Percentiles rank a stretch among this genome's conserved stretches.
Conservation (phyloP, 2,797 vertebrate genomes). For the Falco rusticolus region DNA sequence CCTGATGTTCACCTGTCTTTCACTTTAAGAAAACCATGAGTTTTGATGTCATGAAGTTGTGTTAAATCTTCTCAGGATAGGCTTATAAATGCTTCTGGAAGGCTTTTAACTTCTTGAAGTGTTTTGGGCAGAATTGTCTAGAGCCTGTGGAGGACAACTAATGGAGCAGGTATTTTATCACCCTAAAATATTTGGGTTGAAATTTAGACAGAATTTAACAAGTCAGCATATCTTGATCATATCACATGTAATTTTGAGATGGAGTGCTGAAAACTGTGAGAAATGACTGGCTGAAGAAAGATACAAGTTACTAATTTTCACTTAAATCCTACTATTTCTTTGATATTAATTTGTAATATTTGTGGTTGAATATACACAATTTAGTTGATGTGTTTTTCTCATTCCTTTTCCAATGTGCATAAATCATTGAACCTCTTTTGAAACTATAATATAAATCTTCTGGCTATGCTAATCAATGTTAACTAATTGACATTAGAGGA, state of each 20-base stretch:
- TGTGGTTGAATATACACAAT: background rate
- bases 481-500: background rate
- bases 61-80: background rate
- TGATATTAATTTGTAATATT: background rate
- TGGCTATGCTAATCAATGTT: background rate
- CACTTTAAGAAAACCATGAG: background rate
- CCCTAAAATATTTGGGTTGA: background rate
- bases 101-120: background rate
- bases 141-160: background rate
- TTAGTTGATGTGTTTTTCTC: background rate
- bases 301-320: background rate
- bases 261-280: background rate
- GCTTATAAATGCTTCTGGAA: background rate
- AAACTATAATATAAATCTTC: background rate
- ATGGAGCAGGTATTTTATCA: background rate
- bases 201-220: background rate
- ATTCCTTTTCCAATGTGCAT: slow-evolving; percentile 7
- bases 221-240: background rate
- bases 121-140: background rate
- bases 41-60: background rate
- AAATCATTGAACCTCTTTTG: background rate
- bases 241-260: background rate
- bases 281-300: background rate
- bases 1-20: background rate
- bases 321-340: background rate